phyloP scores from a whole-genome alignment of 2,113 vertebrate genomes.

The Salvator merianae region DNA sequence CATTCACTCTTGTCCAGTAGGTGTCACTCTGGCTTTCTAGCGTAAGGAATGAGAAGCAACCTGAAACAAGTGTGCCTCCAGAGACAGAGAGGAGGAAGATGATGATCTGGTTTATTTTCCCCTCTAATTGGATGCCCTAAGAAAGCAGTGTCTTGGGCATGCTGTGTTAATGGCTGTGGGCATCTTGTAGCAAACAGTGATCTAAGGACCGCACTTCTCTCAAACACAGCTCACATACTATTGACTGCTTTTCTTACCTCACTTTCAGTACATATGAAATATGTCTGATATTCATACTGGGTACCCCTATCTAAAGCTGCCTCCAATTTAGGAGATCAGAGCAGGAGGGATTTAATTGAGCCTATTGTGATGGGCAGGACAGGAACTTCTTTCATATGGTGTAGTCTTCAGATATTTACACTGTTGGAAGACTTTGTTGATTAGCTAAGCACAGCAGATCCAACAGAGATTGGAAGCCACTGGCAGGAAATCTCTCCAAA shows the following conservation, averaged over 20 bases:
- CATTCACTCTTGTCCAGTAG: not conserved
- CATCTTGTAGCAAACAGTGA: not conserved
- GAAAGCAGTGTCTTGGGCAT: not conserved
- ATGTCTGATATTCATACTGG: not conserved
- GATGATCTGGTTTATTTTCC: not conserved
- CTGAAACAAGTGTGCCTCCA: too few species aligned
- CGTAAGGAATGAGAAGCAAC: not conserved
- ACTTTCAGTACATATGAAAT: not conserved
- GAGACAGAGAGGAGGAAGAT: too few species aligned
- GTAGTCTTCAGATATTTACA: not conserved
- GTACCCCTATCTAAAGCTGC: not conserved
- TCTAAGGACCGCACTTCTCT: not conserved
- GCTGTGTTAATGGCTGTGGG: not conserved
- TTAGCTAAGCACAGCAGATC: not conserved
- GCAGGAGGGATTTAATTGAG: too few species aligned
- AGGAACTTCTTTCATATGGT: not conserved
- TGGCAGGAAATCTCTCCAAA: not conserved
- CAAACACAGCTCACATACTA: not conserved
- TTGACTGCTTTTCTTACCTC: not conserved
- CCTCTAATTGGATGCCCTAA: not conserved
- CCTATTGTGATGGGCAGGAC: not conserved
- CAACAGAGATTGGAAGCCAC: not conserved
- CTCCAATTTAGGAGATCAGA: not conserved
- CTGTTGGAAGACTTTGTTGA: not conserved
- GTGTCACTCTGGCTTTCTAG: constrained; percentile 16